These are phyloP conservation scores for Eudemis profundana DNA, from an alignment of 2,888 invertebrate species.

Conservation along the genomic window DNA sequence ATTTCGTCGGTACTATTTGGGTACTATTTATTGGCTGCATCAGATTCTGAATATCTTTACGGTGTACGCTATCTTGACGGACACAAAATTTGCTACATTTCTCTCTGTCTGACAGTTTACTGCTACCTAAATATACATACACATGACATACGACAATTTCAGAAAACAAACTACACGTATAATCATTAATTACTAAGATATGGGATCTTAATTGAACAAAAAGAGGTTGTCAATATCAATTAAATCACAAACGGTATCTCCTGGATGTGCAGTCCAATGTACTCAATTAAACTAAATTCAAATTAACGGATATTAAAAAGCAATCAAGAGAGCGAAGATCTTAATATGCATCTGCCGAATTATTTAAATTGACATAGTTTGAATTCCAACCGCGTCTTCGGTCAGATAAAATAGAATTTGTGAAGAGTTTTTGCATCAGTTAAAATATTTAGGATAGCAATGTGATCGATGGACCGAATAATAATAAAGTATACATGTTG, in stretches of 20 bases:
- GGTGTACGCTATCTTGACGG: no score
- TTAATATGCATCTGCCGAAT: slow-evolving; percentile 27
- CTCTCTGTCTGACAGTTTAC: no score
- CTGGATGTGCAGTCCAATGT: slow-evolving; percentile 9
- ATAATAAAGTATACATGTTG: background rate
- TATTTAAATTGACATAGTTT: slow-evolving; percentile 22
- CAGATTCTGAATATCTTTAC: no score
- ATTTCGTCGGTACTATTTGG: no score
- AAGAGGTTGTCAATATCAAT: no score
- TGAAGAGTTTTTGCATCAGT: background rate
- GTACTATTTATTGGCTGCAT: no score
- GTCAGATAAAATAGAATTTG: slow-evolving; percentile 1
- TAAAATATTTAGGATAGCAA: slow-evolving; percentile 13
- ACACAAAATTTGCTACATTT: no score
- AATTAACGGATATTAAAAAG: slow-evolving; percentile 35
- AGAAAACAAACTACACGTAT: no score
- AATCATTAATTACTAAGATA: no score
- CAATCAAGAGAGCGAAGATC: slow-evolving; percentile 23
- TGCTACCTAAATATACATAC: no score
- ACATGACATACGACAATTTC: no score
- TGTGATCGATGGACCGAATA: background rate
- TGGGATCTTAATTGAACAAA: no score
- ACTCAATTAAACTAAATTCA: slow-evolving; percentile 14
- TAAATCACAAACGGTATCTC: background rate
- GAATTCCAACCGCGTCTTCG: slow-evolving; percentile 1